Evolutionary conservation across 2,113 vertebrate genomes (phyloP).

Genomic region (Oophaga pumilio): DNA sequence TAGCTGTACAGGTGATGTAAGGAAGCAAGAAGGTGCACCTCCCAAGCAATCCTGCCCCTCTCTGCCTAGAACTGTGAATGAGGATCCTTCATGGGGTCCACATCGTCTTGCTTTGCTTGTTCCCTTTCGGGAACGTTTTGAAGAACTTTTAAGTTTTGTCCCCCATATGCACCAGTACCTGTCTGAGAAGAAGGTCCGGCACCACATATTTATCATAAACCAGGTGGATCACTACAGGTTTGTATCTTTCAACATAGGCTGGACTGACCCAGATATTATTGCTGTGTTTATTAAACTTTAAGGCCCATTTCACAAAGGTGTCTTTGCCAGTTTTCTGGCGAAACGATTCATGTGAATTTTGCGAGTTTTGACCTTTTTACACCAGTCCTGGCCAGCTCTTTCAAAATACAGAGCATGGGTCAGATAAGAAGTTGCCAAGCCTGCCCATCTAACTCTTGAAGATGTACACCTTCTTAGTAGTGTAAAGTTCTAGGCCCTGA

Average conservation of each 20-base stretch:
- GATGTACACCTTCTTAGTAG: too few species aligned
- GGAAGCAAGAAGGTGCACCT: slow-evolving; percentile 49
- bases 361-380: too few species aligned
- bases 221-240: slow-evolving; percentile 96
- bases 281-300: too few species aligned
- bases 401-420: too few species aligned
- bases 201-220: slow-evolving; percentile 91
- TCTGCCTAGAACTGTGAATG: slow-evolving; percentile 63
- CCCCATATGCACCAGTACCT: slow-evolving; percentile 92
- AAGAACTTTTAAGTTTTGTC: slow-evolving; percentile 91
- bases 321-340: too few species aligned
- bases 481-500: too few species aligned
- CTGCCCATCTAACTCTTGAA: too few species aligned
- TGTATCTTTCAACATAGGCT: background rate
- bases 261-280: too few species aligned
- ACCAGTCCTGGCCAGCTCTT: too few species aligned
- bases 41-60: slow-evolving; percentile 72
- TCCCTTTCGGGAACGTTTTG: slow-evolving; percentile 94
- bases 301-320: too few species aligned
- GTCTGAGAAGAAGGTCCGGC: slow-evolving; percentile 87
- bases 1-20: slow-evolving; percentile 83
- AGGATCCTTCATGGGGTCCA: slow-evolving; percentile 85
- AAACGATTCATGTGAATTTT: too few species aligned
- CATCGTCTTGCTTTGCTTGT: slow-evolving; percentile 90
- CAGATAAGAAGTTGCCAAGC: too few species aligned